phyloP scores from a whole-genome alignment of 2,888 invertebrate genomes.

The Torymus texanus region DNA sequence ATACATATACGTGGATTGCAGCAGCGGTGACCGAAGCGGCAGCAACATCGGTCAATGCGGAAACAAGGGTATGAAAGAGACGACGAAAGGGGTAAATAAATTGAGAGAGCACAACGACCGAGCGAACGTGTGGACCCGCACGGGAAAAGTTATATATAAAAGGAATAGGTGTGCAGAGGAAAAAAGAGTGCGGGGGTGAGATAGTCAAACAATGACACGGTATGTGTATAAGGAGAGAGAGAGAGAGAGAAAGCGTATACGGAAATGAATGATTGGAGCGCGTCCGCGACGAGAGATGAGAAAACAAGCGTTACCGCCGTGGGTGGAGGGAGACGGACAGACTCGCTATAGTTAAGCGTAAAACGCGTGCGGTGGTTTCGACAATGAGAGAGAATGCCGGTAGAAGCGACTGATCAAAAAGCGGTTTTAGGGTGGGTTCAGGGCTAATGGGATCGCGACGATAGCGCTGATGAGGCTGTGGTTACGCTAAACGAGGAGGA shows the following conservation, averaged over 20 bases:
- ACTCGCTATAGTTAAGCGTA: too few species aligned
- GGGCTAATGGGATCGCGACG: too few species aligned
- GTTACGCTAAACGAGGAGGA: too few species aligned
- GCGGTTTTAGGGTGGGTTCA: too few species aligned
- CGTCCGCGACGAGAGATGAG: neutral
- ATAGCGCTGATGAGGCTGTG: too few species aligned
- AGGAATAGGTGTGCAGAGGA: neutral
- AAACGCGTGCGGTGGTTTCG: too few species aligned
- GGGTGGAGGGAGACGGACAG: too few species aligned
- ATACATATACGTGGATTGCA: constrained; percentile 8
- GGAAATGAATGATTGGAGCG: constrained; percentile 11
- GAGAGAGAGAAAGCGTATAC: neutral
- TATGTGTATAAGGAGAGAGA: too few species aligned
- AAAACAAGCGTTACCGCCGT: neutral
- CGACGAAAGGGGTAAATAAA: constrained; percentile 45
- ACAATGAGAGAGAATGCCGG: too few species aligned
- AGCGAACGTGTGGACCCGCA: constrained; percentile 16
- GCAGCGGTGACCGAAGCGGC: neutral
- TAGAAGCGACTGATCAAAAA: too few species aligned
- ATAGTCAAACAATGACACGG: constrained; percentile 26
- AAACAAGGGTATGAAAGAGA: constrained; percentile 37
- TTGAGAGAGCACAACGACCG: constrained; percentile 17
- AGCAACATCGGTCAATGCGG: constrained; percentile 26
- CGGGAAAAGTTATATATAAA: constrained; percentile 3
- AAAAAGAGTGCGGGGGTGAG: neutral